Conservation (phyloP, 2,888 invertebrate genomes). For the Dermolepida albohirtum region DNA sequence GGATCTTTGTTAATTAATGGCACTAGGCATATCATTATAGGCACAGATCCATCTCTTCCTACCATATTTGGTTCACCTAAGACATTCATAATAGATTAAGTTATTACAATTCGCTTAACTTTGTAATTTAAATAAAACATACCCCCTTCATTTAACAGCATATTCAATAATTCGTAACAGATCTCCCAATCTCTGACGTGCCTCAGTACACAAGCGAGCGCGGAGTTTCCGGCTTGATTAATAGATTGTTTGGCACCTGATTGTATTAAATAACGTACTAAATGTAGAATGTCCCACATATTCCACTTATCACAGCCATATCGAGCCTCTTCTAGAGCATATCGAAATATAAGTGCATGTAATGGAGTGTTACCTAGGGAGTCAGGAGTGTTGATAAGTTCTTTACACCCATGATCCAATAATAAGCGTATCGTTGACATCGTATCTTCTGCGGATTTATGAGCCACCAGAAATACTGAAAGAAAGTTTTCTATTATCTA, state of each 20-base stretch:
- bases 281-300: conserved; percentile 80
- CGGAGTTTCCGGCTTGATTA: conserved; percentile 77
- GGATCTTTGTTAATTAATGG: conserved; percentile 81
- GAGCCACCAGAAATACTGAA: conserved; percentile 75
- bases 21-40: conserved; percentile 80
- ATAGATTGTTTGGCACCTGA: conserved; percentile 76
- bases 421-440: conserved; percentile 75
- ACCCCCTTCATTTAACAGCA: conserved; percentile 72
- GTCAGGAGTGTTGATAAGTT: conserved; percentile 79
- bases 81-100: conserved; percentile 39
- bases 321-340: conserved; percentile 76
- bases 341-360: conserved; percentile 74
- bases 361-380: conserved; percentile 80
- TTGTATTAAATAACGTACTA: conserved; percentile 72
- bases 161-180: conserved; percentile 71
- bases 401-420: conserved; percentile 78
- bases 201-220: conserved; percentile 76
- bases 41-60: conserved; percentile 78
- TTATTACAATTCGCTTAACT: background rate
- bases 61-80: conserved; percentile 75
- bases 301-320: conserved; percentile 79
- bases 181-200: conserved; percentile 79
- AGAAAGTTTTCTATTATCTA: conserved; percentile 28
- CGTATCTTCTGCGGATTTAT: conserved; percentile 79
- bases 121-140: conserved; percentile 50